These are phyloP conservation scores for Phrynocephalus forsythii DNA, from an alignment of 2,797 vertebrate species.

Conservation along the genomic window DNA sequence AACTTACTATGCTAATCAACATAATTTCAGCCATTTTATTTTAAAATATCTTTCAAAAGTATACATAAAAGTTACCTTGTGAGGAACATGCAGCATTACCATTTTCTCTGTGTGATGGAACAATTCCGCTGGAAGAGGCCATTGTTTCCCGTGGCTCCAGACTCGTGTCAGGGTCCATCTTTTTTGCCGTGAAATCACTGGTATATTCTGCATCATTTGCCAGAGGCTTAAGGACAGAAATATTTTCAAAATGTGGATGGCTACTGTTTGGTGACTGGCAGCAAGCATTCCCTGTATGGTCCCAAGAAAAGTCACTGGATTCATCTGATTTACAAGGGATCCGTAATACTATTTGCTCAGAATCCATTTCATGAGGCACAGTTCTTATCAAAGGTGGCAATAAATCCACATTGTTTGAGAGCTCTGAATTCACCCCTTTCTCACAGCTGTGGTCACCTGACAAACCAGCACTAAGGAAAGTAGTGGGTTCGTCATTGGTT, in stretches of 20 bases:
- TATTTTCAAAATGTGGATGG: accelerated
- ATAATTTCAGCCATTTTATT: neutral
- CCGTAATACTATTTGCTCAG: neutral
- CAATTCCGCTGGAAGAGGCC: neutral
- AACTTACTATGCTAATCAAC: neutral
- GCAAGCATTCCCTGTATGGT: neutral
- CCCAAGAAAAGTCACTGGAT: conserved; percentile 57
- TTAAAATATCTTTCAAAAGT: neutral
- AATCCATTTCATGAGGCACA: accelerated
- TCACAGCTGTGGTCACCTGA: accelerated
- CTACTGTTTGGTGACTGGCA: neutral
- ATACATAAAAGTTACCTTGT: conserved; percentile 66
- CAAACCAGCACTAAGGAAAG: neutral
- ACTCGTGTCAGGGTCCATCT: accelerated
- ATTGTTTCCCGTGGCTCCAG: accelerated
- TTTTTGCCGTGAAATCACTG: conserved; percentile 8
- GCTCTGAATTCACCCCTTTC: accelerated
- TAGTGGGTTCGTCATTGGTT: conserved; percentile 73
- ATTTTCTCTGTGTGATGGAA: accelerated
- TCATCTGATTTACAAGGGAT: conserved; percentile 74
- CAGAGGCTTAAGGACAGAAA: accelerated
- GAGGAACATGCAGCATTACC: neutral
- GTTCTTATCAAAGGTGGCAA: accelerated
- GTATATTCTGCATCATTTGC: neutral
- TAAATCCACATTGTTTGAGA: accelerated